Evolutionary conservation across 2,797 vertebrate species (phyloP), one percentile per base, ranked within the genome.

Genomic region (Phylloscopus collybita): DNA sequence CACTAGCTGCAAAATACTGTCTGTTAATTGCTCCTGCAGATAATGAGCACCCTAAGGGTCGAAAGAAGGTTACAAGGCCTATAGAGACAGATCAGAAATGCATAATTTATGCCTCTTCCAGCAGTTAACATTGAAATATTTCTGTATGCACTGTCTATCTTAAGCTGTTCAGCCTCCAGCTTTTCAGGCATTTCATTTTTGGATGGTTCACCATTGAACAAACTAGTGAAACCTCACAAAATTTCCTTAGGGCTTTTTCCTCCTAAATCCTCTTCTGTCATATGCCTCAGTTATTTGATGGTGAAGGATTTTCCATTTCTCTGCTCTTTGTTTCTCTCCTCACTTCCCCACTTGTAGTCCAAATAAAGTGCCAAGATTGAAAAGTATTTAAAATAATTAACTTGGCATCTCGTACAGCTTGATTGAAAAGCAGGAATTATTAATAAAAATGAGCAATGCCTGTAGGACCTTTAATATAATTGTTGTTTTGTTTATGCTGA

Each of bases 1-100:
- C 0, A 2, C 85, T 81, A 75, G 92, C 91, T 95, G 69, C 84
- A 79, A 92, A 92, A 90, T 93, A 73, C 66, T 88, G 75, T 86
- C 95, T 93, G 80, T 75, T 95, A 96, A 96, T 94, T 90, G 91
- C 74, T 94, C 47, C 76, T 78, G 80, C 61, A 80, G 81, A 85
- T 93, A 95, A 91, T 32, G 45, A 96, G 88, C 80, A 93, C 81
- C 90, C 95, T 83, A 91, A 91, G 86, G 80, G 81, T 76, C 36
- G 69, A 95, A 92, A 73, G 93, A 88, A 88, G 71, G 93, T 80
- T 78, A 72, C 38, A 73, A 82, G 62, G n/a, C 87, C 93, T 72
- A 64, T 16, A 81, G 81, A 93, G 93, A 84, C 80, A 47, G 47
- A 73, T 65, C 64, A 86, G 53, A 95, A 92, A 88, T 86, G 22